Base-by-base conservation (phyloP, 2,113 vertebrate genomes). In the Eulemur macaco region DNA sequence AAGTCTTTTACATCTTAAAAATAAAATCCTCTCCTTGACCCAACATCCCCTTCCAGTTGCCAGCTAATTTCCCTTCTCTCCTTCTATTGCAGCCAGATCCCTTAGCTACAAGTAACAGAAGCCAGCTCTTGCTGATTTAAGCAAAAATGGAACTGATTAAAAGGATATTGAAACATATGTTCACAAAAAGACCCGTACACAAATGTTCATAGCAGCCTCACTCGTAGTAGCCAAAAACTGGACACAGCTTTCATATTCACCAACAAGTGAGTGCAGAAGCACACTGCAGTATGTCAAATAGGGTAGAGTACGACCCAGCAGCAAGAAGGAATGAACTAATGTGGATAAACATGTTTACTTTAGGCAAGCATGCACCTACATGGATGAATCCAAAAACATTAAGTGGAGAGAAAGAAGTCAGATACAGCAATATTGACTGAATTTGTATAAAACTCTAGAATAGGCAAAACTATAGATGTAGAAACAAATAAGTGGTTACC, bases 1-100 rank as follows among this genome's bases (percentile, higher is more conserved):
- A 66, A 89, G 76, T 82, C 47, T n/a, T 95, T 58, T 47, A 13
- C 39, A 94, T 45, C 80, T 96, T 89, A 86, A 82, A 97, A 89
- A 78, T 89, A 73, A 92, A 97, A 89, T 89, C 13, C 29, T 86
- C 77, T 89, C 87, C 80, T 89, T 91, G 74, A 92, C 39, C 21
- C 37, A 39, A 81, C n/a, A 47, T 39, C 42, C 39, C n/a, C 74
- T 52, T 39, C 54, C 31, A 90, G 76, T 39, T 68, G 63, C 69
- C 56, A 58, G 50, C 12, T 58, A 31, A 34, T 60, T 81, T 73
- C 42, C 23, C 47, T 58, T 84, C 71, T 95, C 21, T 42, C 52
- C 31, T 86, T 80, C 76, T 92, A 29, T 50, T 37, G 52, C 58
- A 34, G 18, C 89, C 73, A 77, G 63, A 52, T 77, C 52, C 81